Conservation (phyloP, 1,140 invertebrate genomes). For the Drosophila ambigua region DNA sequence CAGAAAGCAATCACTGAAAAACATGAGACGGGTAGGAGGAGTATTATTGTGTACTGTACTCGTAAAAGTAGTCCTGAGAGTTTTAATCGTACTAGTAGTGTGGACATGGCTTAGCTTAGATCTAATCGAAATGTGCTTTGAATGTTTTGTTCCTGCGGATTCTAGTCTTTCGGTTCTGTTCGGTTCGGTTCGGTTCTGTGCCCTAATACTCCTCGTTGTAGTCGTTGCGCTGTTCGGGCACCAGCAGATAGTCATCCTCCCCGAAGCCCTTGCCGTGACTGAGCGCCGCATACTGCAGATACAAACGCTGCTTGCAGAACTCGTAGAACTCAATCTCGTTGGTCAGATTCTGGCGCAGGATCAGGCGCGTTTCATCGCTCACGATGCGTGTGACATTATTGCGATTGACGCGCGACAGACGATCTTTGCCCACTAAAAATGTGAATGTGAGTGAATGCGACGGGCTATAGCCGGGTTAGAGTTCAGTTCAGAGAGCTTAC, state of each 20-base stretch:
- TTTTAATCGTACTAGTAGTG: constrained; percentile 13
- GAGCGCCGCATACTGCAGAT: constrained; percentile 75
- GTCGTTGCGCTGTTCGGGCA: constrained; percentile 55
- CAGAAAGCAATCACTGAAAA: constrained; percentile 12
- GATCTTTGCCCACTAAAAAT: constrained; percentile 72
- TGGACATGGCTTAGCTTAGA: constrained; percentile 16
- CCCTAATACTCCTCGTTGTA: constrained; percentile 55
- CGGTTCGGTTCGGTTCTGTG: neutral
- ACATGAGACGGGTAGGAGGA: too few species aligned
- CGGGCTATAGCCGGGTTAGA: neutral
- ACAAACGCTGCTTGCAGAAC: constrained; percentile 80
- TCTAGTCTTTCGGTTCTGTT: neutral
- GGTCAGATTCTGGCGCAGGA: constrained; percentile 73
- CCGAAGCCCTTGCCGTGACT: constrained; percentile 53
- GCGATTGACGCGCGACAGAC: constrained; percentile 67
- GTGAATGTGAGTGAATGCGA: neutral
- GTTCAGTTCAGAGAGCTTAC: constrained; percentile 85
- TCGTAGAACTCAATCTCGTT: constrained; percentile 82
- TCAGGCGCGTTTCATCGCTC: constrained; percentile 68
- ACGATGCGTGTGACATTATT: constrained; percentile 69
- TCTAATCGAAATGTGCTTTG: neutral
- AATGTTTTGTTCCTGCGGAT: neutral
- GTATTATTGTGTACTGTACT: neutral
- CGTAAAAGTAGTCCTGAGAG: constrained; percentile 13
- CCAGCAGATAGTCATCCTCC: constrained; percentile 71